Base-by-base conservation (phyloP, 2,113 vertebrate genomes). In the Pseudorasbora parva region DNA sequence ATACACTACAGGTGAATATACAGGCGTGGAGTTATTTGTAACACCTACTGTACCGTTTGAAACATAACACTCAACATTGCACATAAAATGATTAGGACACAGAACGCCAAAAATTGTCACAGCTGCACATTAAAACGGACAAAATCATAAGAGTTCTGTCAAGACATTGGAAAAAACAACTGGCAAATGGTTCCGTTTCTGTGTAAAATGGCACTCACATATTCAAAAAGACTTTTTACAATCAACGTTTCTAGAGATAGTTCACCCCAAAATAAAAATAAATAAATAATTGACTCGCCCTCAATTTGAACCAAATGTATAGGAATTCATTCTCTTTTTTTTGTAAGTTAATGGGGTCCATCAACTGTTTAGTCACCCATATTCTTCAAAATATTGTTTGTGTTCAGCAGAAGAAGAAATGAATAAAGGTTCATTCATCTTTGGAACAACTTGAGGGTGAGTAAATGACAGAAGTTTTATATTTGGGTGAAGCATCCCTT, bases 141-240 rank as follows among this genome's bases (percentile, higher is more conserved):
- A 43, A 23, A 71, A n/a, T 9, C 8, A 64, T 0, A 15, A 17
- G 7, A 33, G 6, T 33, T 43, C 15, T 45, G 23, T 49, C 23
- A 73, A 60, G 27, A 80, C 37, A 3, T 17, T 37, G 25, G n/a
- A 72, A 37, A 37, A 23, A 41, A 76, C 45, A 37, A 37, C 2
- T 71, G 21, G 21, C 75, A 68, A 60, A 69, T 21, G 23, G 49
- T 59, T 86, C 33, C 27, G 64, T 30, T 72, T 47, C 25, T 47
- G 27, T 68, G 68, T 60, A 74, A 85, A 25, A 74, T 85, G 83
- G 78, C 87, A 84, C 82, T 49, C 59, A 47, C n/a, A 30, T 51
- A 37, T 75, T 47, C 45, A 86, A 27, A n/a, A 33, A 41, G 23
- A n/a, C 17, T 23, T 47, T 45, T 3, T 47, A 62, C 76, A 78